Base-by-base conservation (phyloP, 92 coral and sea anemone species). In the Porites lobata region DNA sequence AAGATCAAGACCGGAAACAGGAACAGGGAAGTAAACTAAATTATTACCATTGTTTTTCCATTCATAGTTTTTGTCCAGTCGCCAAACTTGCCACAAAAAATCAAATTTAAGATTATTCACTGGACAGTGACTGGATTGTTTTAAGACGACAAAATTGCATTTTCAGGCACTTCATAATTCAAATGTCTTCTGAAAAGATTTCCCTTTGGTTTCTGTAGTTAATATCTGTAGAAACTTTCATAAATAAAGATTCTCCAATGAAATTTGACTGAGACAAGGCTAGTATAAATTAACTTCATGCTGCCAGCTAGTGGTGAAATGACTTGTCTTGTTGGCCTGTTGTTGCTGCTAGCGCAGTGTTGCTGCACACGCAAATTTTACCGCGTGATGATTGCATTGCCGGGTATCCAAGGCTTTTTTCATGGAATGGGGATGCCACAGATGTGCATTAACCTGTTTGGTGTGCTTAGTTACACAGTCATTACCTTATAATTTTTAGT, bases 271-370 rank as follows among this genome's bases (percentile, higher is more conserved):
- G 69, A 77, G 81, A 69, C 81, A 17, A 77, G 81, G 81, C 81
- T 77, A 69, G 69, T 77, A 77, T 77, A 59, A 58, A 77, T 69
- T 77, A 77, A 77, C 81, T 77, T 77, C 53, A 77, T 77, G 71
- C 58, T 78, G 72, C 57, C 82, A 78, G 82, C 66, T 56, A 61
- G 69, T 77, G 58, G 67, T 77, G 52, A 77, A 77, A 57, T 77
- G 81, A 77, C 81, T 77, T 77, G 69, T 77, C 81, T 77, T 77
- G 81, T 54, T 24, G 69, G 81, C 81, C 24, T 77, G 82, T 65
- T 79, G 83, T 79, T 47, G 47, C 74, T 50, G 59, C 84, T 64
- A 65, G 73, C 74, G 65, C 64, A 79, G 71, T 78, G 82, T 78
- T 78, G 82, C 82, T 62, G 82, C 82, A 50, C 50, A 20, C 50